Evolutionary conservation across 2,888 invertebrate species (phyloP), one percentile per base, ranked within the genome.

Genomic region (Anodontia alba): DNA sequence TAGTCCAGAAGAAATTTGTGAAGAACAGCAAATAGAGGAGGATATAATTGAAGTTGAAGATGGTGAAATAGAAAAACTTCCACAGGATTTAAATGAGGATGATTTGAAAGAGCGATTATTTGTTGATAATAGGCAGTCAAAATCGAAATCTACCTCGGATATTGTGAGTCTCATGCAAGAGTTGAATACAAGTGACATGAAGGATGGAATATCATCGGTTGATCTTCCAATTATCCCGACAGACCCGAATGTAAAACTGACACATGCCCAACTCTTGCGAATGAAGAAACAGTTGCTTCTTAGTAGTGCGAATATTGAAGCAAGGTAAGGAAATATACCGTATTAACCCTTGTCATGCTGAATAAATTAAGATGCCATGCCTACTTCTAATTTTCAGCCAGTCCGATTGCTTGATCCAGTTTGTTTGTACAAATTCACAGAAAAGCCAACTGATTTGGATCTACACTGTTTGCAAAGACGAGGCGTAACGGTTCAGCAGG

Each of bases 261-360:
- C 89, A 10, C 89, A 89, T 57, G 83, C 90, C 17, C 90, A 94
- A 77, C 83, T 93, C 20, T 81, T 91, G 75, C 89, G 92, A 71
- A 93, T 94, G 88, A 94, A 94, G 81, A 94, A 94, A 72, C 92
- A 94, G 69, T 91, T 95, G 54, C 87, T 94, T 26, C 91, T 92
- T 75, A 93, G 93, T 76, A 92, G 93, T 42, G 78, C 78, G 10
- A 93, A 92, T 62, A 90, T 94, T 42, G 94, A 95, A 91, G 94
- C 94, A 43, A 94, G 94, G 95, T 95, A 92, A 93, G n/a, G n/a
- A n/a, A n/a, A n/a, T n/a, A n/a, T n/a, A n/a, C n/a, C n/a, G n/a
- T n/a, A n/a, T n/a, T n/a, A n/a, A n/a, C n/a, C n/a, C n/a, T n/a
- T n/a, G n/a, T n/a, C n/a, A n/a, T n/a, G n/a, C n/a, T n/a, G n/a